phyloP scores from a whole-genome alignment of 2,113 vertebrate genomes.

The Gopherus flavomarginatus region DNA sequence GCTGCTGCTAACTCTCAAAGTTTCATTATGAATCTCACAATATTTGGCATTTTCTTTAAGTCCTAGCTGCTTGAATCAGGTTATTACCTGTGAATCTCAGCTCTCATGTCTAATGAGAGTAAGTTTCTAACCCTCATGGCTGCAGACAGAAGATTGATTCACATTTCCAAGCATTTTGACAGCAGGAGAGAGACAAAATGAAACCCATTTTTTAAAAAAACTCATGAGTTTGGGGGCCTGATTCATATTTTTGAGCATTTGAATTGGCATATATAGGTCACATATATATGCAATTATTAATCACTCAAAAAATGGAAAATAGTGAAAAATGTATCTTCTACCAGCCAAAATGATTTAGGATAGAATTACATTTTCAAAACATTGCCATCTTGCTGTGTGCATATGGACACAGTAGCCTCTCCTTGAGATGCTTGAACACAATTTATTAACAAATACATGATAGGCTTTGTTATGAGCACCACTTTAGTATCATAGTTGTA shows the following conservation, averaged over 20 bases:
- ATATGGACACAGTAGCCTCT: neutral
- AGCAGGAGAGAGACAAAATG: neutral
- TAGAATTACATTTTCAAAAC: neutral
- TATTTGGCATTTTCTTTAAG: neutral
- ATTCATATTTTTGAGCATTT: neutral
- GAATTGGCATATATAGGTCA: neutral
- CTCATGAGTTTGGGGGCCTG: neutral
- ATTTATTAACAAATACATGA: neutral
- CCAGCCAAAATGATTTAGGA: neutral
- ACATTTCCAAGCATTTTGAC: neutral
- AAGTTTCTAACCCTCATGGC: neutral
- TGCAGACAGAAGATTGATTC: neutral
- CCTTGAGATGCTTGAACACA: neutral
- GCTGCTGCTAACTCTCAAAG: neutral
- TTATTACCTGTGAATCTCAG: neutral
- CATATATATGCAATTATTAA: neutral
- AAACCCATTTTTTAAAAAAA: neutral
- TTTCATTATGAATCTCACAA: neutral
- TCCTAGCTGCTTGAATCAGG: neutral
- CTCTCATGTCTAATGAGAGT: neutral
- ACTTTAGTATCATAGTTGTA: neutral
- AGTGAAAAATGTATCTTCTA: neutral
- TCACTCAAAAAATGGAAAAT: neutral
- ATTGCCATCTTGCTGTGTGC: neutral
- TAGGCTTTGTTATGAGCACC: neutral